phyloP scores from a whole-genome alignment of 2,113 vertebrate species.

The Benitochromis conjunctus region DNA sequence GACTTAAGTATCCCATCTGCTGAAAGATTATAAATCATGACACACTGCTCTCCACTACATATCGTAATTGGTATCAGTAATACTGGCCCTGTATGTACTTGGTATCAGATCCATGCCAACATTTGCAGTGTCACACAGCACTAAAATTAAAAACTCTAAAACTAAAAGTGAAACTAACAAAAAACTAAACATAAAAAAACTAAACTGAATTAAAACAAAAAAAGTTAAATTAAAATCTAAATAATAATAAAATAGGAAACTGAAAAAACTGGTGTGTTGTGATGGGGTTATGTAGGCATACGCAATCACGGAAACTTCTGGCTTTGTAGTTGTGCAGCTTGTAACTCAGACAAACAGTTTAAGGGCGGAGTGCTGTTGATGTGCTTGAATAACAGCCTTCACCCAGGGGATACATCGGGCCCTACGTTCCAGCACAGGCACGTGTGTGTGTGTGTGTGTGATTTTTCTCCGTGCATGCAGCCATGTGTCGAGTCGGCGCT shows the following conservation, averaged over 20 bases:
- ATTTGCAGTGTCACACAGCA: background rate
- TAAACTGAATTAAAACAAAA: background rate
- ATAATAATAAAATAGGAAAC: background rate
- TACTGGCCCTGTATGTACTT: background rate
- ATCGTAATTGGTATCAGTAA: background rate
- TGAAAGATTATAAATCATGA: background rate
- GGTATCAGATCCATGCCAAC: fast-evolving
- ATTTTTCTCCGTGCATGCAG: background rate
- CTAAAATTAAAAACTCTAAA: background rate
- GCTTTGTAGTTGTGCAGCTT: background rate
- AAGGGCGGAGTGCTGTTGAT: background rate
- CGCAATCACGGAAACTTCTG: background rate
- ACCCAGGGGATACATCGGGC: background rate
- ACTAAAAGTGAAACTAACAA: background rate
- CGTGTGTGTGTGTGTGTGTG: background rate
- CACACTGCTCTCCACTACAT: background rate
- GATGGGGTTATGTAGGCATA: background rate
- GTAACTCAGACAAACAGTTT: background rate
- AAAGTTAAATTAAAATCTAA: background rate
- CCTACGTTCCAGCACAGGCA: background rate
- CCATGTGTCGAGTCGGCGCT: conserved; percentile 10
- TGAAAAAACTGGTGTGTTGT: background rate
- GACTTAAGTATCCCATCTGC: background rate
- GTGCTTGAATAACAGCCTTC: background rate
- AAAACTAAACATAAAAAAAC: background rate